Evolutionary conservation across 2,113 vertebrate species (phyloP).

Genomic region (Neotragus moschatus): DNA sequence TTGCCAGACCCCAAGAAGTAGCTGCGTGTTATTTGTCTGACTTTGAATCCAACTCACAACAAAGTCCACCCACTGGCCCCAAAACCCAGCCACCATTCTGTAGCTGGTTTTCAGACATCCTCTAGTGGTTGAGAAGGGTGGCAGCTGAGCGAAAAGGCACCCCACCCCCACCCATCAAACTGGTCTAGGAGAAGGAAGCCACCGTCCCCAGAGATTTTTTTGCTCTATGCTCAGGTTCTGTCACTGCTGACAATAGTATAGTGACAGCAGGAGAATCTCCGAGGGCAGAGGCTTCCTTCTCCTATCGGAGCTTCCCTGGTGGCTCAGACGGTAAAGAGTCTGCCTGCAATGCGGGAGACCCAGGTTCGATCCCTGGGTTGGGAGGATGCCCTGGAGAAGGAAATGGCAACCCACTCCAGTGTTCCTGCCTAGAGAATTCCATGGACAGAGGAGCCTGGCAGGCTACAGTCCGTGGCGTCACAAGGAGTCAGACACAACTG

Average conservation of each 20-base stretch:
- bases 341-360: background rate
- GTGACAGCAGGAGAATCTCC: background rate
- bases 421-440: background rate
- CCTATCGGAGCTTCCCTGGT: background rate
- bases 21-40: background rate
- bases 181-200: background rate
- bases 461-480: rapidly evolving
- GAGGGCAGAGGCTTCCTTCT: background rate
- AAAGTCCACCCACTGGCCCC: rapidly evolving
- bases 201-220: background rate
- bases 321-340: background rate
- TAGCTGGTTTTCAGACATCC: background rate
- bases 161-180: rapidly evolving
- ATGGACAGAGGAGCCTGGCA: background rate
- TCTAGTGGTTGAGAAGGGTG: background rate
- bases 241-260: background rate
- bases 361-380: background rate
- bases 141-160: background rate
- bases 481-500: background rate
- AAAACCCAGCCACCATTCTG: background rate
- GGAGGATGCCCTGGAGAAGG: background rate
- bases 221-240: background rate
- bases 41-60: background rate
- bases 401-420: background rate
- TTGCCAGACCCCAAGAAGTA: background rate